These are phyloP conservation scores for Pachliopta kotzebuea DNA, from an alignment of 2,888 invertebrate genomes.

Conservation along the genomic window DNA sequence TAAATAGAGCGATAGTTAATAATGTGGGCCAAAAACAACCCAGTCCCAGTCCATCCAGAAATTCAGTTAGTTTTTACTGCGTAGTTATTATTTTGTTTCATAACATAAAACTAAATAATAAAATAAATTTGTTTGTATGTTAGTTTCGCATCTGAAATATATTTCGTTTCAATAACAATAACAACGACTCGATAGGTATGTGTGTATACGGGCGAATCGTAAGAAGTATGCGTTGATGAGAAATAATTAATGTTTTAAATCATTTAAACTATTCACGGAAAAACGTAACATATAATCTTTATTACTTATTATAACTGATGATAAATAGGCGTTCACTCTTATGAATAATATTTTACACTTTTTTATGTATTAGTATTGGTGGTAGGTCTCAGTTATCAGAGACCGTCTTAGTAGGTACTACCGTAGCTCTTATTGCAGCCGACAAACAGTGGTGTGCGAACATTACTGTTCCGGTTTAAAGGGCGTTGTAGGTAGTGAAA, in stretches of 20 bases:
- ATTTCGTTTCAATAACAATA: constrained; percentile 25
- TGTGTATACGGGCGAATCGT: constrained; percentile 10
- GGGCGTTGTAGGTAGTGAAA: no score
- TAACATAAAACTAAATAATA: constrained; percentile 7
- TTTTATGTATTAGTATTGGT: no score
- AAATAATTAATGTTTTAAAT: not conserved
- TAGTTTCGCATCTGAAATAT: constrained; percentile 22
- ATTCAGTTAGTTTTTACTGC: not conserved
- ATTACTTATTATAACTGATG: no score
- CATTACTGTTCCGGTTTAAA: no score
- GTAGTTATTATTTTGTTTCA: not conserved
- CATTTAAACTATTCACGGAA: constrained; percentile 4
- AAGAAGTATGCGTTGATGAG: constrained; percentile 2
- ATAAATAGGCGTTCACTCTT: no score
- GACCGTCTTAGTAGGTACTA: no score
- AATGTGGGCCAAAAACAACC: no score
- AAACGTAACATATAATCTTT: not conserved
- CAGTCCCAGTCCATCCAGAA: not conserved
- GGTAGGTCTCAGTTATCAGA: no score
- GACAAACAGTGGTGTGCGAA: no score
- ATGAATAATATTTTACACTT: no score
- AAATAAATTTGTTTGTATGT: constrained; percentile 17
- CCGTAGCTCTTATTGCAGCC: no score
- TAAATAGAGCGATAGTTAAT: no score
- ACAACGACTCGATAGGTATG: constrained; percentile 23